phyloP scores from a whole-genome alignment of 2,113 vertebrate genomes.

The Puffinus mauretanicus region DNA sequence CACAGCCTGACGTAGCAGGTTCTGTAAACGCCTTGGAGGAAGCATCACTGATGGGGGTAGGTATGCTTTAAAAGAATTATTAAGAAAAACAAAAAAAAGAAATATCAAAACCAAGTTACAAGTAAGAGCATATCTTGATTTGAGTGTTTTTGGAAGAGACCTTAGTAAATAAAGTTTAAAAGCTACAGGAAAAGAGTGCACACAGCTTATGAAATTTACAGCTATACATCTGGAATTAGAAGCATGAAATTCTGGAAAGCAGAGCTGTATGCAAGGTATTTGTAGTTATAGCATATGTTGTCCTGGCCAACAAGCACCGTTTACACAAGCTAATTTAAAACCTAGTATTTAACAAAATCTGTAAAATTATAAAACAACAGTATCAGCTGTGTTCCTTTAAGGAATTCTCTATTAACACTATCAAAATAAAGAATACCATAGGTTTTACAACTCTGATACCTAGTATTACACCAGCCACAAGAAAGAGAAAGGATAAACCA shows the following conservation, averaged over 20 bases:
- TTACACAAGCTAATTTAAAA: not conserved
- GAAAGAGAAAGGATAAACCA: not conserved
- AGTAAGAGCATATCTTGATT: not conserved
- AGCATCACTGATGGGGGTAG: conserved; percentile 97
- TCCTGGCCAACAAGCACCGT: not conserved
- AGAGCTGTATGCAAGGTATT: not conserved
- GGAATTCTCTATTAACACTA: not conserved
- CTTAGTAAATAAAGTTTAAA: not conserved
- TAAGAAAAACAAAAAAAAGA: not conserved
- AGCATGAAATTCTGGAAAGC: not conserved
- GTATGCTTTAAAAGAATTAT: conserved; percentile 78
- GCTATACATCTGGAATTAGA: not conserved
- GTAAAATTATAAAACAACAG: not conserved
- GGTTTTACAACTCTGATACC: not conserved
- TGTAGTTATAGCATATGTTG: not conserved
- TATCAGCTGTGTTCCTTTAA: not conserved
- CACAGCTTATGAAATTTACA: not conserved
- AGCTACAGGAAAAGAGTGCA: not conserved
- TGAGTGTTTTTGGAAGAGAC: not conserved
- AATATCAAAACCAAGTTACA: not conserved
- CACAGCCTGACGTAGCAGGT: conserved; percentile 91
- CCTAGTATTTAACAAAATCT: not conserved
- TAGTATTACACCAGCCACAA: not conserved
- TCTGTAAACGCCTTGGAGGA: conserved; percentile 93
- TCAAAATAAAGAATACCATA: not conserved